phyloP scores from a whole-genome alignment of 53 echinoderm and acorn worm genomes.

The Paelopatides confundens region DNA sequence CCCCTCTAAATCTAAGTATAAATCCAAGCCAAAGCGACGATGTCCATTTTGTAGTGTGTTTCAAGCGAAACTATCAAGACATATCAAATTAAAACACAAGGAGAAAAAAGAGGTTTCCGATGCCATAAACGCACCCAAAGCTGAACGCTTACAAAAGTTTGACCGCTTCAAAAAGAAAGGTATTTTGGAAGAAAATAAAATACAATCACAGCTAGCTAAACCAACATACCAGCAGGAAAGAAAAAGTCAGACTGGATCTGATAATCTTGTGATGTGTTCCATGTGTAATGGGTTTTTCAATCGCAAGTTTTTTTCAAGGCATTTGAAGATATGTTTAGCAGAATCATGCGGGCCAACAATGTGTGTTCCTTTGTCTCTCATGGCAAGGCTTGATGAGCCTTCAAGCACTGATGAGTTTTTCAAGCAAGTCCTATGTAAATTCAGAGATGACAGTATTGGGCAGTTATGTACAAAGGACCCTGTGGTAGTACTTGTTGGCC shows the following conservation, averaged over 20 bases:
- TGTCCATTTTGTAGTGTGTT: slow-evolving; percentile 26
- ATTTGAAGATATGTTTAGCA: slow-evolving; percentile 29
- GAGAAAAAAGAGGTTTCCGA: slow-evolving; percentile 2
- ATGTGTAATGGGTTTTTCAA: slow-evolving; percentile 58
- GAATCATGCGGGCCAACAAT: slow-evolving; percentile 23
- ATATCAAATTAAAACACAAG: slow-evolving; percentile 18
- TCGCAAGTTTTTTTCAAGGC: slow-evolving; percentile 1
- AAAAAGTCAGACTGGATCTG: background rate
- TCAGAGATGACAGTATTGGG: slow-evolving; percentile 55
- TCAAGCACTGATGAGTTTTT: slow-evolving; percentile 51
- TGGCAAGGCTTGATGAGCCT: background rate
- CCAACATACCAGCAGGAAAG: slow-evolving; percentile 60
- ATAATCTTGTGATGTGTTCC: slow-evolving; percentile 38
- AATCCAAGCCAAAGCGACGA: no score
- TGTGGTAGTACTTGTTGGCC: slow-evolving; percentile 56
- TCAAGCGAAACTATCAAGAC: slow-evolving; percentile 26
- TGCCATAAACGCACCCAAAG: slow-evolving; percentile 1
- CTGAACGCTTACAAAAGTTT: slow-evolving; percentile 32
- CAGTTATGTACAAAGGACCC: slow-evolving; percentile 52
- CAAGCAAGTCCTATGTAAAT: slow-evolving; percentile 52
- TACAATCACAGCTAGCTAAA: slow-evolving; percentile 17
- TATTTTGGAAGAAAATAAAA: slow-evolving; percentile 53
- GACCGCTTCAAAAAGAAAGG: slow-evolving; percentile 50
- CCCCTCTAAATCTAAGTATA: slow-evolving; percentile 16
- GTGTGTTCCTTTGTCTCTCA: background rate